Evolutionary conservation across 2,888 invertebrate genomes (phyloP), one percentile per base, ranked within the genome.

Genomic region (Pyrochroa serraticornis): DNA sequence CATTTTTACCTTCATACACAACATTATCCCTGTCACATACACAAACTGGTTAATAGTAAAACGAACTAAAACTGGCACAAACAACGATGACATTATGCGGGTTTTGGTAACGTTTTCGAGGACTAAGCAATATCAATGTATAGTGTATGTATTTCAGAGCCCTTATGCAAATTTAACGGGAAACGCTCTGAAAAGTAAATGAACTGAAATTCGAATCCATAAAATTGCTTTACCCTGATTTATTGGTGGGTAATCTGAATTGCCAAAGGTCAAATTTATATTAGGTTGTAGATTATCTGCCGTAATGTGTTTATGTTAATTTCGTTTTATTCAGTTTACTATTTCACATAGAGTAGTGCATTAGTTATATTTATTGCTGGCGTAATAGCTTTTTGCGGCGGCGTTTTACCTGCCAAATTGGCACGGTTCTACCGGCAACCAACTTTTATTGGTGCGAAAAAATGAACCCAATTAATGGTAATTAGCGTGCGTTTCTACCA

Each of bases 181-280:
- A 35, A 31, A 45, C 53, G 46, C 53, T 53, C 41, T 42, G 39
- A 32, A 46, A 53, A 35, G 53, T 46, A 53, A 53, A 53, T 53
- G 53, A 53, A 41, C 46, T 53, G 46, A 46, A 53, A 53, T 46
- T 37, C 35, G 32, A 45, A 41, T 46, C 53, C 13, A 30, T 31
- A 41, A 46, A 30, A 52, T 57, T 50, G 32, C 42, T 50, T 35
- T n/a, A 6, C 32, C 30, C 33, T 42, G 52, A 58, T 58, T 58
- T 58, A 52, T 52, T 37, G 42, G 12, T 57, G 12, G 51, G 45
- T 51, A 51, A 57, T 57, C 46, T 34, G 50, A 45, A 55, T 22
- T 48, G 47, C 37, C 48, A 44, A 46, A 45, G 47, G 57, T 46
- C 51, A 51, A 51, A 45, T 51, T 57, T 50, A 57, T 51, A 57